These are phyloP conservation scores for Daboia siamensis DNA, from an alignment of 2,113 vertebrate genomes.

Conservation along the genomic window DNA sequence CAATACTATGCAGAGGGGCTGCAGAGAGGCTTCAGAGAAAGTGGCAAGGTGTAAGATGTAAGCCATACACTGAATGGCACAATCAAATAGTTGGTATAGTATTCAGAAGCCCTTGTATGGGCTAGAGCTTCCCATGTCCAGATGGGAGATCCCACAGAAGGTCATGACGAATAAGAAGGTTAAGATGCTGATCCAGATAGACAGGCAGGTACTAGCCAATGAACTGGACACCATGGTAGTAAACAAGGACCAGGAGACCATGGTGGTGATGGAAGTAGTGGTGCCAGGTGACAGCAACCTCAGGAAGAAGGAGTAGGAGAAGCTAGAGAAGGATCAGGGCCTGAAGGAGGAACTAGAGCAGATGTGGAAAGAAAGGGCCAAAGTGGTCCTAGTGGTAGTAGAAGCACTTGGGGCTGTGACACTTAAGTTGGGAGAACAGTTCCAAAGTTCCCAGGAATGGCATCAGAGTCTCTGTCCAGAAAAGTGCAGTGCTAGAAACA, in stretches of 20 bases:
- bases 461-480: background rate
- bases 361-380: background rate
- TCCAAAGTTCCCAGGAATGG: background rate
- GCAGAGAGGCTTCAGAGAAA: background rate
- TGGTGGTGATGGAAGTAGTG: background rate
- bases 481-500: background rate
- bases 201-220: background rate
- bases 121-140: background rate
- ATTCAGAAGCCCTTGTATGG: background rate
- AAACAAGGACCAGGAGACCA: background rate
- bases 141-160: background rate
- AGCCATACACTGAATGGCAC: background rate
- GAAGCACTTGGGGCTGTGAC: background rate
- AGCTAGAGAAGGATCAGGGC: background rate
- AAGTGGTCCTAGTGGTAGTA: background rate
- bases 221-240: background rate
- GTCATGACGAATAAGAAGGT: background rate
- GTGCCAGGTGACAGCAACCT: too few relatives aligned
- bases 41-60: background rate
- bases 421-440: background rate
- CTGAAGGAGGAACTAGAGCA: background rate
- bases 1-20: background rate
- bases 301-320: background rate
- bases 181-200: background rate
- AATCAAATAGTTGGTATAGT: background rate